Conservation (phyloP, 2,113 vertebrate genomes). For the Verasper variegatus region DNA sequence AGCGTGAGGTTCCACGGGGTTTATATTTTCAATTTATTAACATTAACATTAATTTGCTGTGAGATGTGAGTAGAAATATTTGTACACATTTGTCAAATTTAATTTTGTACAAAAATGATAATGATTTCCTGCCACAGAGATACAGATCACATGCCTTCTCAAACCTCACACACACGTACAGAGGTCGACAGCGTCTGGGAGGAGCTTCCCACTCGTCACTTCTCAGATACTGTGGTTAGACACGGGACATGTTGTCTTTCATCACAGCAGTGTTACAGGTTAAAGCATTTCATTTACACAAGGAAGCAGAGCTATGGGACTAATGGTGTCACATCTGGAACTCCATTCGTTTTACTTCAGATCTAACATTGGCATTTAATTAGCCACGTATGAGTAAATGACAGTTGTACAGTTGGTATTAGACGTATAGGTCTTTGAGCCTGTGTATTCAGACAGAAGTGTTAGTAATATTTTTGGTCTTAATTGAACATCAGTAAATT, state of each 20-base stretch:
- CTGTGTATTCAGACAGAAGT: not conserved
- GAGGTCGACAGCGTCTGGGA: not conserved
- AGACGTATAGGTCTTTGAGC: not conserved
- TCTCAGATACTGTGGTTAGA: conserved; percentile 52
- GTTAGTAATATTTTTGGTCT: not conserved
- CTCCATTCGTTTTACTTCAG: conserved; percentile 17
- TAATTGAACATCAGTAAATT: conserved; percentile 1
- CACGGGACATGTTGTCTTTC: conserved; percentile 47
- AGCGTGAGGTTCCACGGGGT: not conserved
- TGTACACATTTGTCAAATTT: not conserved
- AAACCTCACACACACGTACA: not conserved
- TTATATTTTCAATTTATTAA: not conserved
- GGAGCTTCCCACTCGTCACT: conserved; percentile 22
- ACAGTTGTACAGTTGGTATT: no score
- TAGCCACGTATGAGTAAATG: not conserved
- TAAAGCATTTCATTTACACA: conserved; percentile 45
- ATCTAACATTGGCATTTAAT: conserved; percentile 13
- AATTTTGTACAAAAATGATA: not conserved
- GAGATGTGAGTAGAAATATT: not conserved
- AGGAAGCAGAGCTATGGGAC: conserved; percentile 13
- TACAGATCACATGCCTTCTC: not conserved
- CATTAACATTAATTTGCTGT: not conserved
- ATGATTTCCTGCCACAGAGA: not conserved
- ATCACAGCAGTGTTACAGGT: conserved; percentile 33
- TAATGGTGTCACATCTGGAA: conserved; percentile 23